These are phyloP conservation scores for Chondrilla cf. caribensis DNA, from an alignment of 37 sponge, comb jelly and placozoan genomes.

Conservation along the genomic window DNA sequence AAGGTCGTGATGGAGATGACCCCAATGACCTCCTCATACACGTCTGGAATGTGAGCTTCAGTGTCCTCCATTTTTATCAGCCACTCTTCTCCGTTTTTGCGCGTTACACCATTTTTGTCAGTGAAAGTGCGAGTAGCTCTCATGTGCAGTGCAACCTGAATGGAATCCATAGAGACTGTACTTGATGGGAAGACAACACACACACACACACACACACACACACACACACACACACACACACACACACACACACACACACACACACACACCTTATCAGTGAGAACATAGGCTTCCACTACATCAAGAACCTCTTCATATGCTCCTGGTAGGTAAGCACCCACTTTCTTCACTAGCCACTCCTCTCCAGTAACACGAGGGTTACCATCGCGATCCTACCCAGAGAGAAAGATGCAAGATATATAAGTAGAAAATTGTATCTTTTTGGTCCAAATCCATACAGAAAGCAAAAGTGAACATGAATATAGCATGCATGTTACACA, in stretches of 20 bases:
- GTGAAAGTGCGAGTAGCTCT: constrained; percentile 87
- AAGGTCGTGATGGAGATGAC: constrained; percentile 95
- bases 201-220: too few species aligned
- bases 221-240: too few species aligned
- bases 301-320: constrained; percentile 99
- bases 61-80: constrained; percentile 97
- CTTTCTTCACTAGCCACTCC: constrained; percentile 97
- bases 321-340: constrained; percentile 99
- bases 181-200: too few species aligned
- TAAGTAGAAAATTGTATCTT: neutral
- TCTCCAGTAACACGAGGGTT: constrained; percentile 94
- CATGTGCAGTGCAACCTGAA: constrained; percentile 94
- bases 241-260: neutral
- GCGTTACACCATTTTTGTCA: constrained; percentile 77
- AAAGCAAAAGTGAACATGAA: too few species aligned
- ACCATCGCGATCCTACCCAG: constrained; percentile 80
- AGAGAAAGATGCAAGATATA: neutral
- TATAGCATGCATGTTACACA: neutral
- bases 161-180: too few species aligned
- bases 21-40: constrained; percentile 91
- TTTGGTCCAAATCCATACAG: too few species aligned
- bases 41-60: constrained; percentile 99
- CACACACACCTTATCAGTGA: constrained; percentile 93
- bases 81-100: constrained; percentile 99
- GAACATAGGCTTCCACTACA: constrained; percentile 89